Evolutionary conservation across 2,888 invertebrate genomes (phyloP).

Genomic region (Rotaria sp.): DNA sequence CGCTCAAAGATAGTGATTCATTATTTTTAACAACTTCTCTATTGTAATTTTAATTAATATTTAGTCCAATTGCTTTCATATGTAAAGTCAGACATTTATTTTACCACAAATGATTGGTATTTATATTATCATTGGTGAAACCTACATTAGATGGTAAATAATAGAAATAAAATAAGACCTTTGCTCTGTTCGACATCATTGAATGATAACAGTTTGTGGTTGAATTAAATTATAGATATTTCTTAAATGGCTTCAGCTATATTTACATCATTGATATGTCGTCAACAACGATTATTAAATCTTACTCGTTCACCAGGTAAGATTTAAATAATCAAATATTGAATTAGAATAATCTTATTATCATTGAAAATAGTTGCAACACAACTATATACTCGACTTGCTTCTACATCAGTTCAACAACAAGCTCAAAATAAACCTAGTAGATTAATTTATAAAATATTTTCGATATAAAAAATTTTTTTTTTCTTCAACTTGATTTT

Average conservation of each 20-base stretch:
- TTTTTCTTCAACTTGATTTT: neutral
- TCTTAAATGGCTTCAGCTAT: neutral
- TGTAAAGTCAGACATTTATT: neutral
- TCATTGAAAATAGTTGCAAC: neutral
- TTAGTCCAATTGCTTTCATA: neutral
- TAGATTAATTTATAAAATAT: too few species aligned
- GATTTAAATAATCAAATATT: neutral
- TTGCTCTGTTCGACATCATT: neutral
- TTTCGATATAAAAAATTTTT: neutral
- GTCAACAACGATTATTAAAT: neutral
- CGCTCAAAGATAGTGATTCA: neutral
- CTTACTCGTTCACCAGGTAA: neutral
- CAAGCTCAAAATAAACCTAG: neutral
- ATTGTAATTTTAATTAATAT: too few species aligned
- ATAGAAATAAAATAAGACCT: neutral
- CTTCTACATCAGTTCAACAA: neutral
- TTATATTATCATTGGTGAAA: neutral
- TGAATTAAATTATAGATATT: neutral
- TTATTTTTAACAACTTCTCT: neutral
- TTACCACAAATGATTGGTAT: neutral
- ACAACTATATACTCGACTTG: neutral
- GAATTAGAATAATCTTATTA: neutral
- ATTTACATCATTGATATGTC: neutral
- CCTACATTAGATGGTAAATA: neutral
- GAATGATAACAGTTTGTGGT: neutral